Conservation (phyloP, 2,113 vertebrate genomes). For the Ceuthmochares aereus region DNA sequence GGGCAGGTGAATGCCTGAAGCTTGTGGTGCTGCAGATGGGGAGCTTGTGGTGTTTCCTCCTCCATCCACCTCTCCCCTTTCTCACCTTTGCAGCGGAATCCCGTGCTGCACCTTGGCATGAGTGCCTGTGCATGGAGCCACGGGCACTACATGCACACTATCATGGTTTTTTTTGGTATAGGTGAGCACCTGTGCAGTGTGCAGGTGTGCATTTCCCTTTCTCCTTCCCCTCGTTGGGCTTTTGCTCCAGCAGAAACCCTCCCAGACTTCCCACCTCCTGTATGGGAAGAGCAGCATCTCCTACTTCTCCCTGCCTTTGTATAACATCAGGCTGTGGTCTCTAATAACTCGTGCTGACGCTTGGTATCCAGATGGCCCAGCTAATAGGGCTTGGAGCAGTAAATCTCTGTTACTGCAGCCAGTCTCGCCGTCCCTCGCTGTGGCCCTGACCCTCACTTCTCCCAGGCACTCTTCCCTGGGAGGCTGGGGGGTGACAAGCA, state of each 20-base stretch:
- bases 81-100: neutral
- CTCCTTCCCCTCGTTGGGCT: rapidly evolving
- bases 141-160: rapidly evolving
- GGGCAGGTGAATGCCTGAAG: neutral
- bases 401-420: slow-evolving; percentile 47
- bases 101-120: rapidly evolving
- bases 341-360: neutral
- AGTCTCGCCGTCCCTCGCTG: neutral
- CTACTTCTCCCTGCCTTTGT: neutral
- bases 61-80: neutral
- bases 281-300: neutral
- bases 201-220: neutral
- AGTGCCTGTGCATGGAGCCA: rapidly evolving
- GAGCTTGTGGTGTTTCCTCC: neutral
- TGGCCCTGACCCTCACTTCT: neutral
- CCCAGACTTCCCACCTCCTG: neutral
- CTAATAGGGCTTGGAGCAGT: slow-evolving; percentile 29
- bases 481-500: neutral
- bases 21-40: neutral
- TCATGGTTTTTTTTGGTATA: rapidly evolving
- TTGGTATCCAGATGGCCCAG: slow-evolving; percentile 62
- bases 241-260: neutral
- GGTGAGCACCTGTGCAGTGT: rapidly evolving
- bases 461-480: neutral
- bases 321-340: neutral